These are phyloP conservation scores for Psittacula cyanocephala DNA, from an alignment of 2,113 vertebrate species.

Conservation along the genomic window DNA sequence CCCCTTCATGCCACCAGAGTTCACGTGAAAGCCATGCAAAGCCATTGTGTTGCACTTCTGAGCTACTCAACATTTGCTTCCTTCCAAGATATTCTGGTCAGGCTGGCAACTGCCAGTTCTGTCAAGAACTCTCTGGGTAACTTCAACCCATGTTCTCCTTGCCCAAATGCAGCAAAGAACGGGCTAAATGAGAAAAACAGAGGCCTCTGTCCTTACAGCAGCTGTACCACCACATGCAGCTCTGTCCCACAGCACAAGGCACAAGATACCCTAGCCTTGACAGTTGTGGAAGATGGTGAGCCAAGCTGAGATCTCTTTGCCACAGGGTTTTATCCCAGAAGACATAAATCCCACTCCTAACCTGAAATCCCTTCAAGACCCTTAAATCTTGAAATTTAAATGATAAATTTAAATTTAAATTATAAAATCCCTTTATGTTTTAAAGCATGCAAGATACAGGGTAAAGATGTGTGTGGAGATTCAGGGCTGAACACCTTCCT, in stretches of 20 bases:
- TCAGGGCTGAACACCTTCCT: not conserved
- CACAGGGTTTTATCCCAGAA: not conserved
- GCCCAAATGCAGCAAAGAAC: not conserved
- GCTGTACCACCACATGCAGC: not conserved
- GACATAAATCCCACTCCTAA: not conserved
- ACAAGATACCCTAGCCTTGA: not conserved
- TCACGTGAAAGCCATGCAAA: not conserved
- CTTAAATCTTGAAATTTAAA: no score
- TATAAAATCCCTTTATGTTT: no score
- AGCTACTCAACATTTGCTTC: not conserved
- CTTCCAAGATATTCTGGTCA: not conserved
- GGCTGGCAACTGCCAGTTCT: not conserved
- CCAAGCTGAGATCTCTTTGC: not conserved
- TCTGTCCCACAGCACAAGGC: not conserved
- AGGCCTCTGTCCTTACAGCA: not conserved
- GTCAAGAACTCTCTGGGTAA: not conserved
- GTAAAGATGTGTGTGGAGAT: not conserved
- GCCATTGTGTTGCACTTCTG: not conserved
- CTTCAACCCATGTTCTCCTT: not conserved
- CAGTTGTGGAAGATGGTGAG: not conserved
- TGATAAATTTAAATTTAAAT: no score
- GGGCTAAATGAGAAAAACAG: not conserved
- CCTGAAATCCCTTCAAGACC: not conserved
- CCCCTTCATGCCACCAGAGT: not conserved
- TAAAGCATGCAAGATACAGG: not conserved